Evolutionary conservation across 2,113 vertebrate species (phyloP), one percentile per base, ranked within the genome.

Genomic region (Ptilonorhynchus violaceus): DNA sequence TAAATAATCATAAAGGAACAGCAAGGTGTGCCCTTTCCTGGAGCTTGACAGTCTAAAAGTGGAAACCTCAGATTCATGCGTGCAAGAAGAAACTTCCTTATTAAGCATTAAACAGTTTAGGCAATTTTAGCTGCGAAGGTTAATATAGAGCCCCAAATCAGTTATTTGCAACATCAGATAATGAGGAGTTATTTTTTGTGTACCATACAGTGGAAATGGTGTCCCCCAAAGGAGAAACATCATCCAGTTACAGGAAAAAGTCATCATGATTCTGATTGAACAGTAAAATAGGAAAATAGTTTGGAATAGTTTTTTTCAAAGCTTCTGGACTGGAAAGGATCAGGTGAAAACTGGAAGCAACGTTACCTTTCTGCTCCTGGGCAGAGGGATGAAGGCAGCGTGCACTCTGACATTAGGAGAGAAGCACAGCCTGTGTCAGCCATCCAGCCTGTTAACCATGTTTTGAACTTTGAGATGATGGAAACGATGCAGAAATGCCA

Each of bases 101-200:
- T 66, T 76, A 93, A 92, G 28, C 41, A 50, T 78, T 87, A 82
- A 75, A 82, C 10, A 46, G 44, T 79, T 85, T 23, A 52, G 80
- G 41, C 60, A 78, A 35, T 81, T 89, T 78, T 52, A 91, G 21
- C 62, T 94, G 25, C 49, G 37, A 58, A 64, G 49, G 64, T 89
- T 95, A 75, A 75, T 47, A 25, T 13, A n/a, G 17, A 64, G 59
- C 59, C n/a, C 46, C 53, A 64, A 11, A 66, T 84, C 9, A 44
- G 20, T 60, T n/a, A 52, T 58, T 76, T 82, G 77, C 25, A 72
- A 44, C 14, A 53, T 37, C 2, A 7, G 5, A 8, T 63, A 56
- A 24, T 16, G 35, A 89, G 49, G 39, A 83, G 50, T 30, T 17
- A 41, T 76, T 91, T 60, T 85, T 80, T 83, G 6, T 46, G 12